Evolutionary conservation across 2,797 vertebrate genomes (phyloP).

Genomic region (Podargus strigoides): DNA sequence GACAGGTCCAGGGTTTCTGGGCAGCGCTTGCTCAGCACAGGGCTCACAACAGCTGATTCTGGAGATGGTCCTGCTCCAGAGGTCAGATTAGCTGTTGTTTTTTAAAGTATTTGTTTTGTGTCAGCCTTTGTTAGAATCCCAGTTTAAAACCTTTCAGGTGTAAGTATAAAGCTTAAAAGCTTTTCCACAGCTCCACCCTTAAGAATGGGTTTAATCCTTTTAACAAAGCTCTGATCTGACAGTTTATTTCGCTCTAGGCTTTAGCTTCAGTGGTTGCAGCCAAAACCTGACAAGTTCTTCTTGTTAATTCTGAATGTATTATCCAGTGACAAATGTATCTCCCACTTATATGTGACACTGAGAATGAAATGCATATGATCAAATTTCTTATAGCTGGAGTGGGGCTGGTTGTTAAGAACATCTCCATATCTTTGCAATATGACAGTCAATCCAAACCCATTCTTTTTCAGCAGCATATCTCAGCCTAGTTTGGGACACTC

Average conservation of each 20-base stretch:
- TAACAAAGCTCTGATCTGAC: constrained; percentile 69
- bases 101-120: background rate
- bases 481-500: constrained; percentile 58
- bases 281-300: constrained; percentile 72
- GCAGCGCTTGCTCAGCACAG: rapidly evolving
- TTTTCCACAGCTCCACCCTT: constrained; percentile 52
- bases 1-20: background rate
- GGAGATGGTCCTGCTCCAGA: background rate
- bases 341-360: constrained; percentile 71
- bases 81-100: background rate
- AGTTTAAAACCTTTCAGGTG: constrained; percentile 58
- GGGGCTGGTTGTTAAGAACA: constrained; percentile 64
- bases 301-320: constrained; percentile 77
- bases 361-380: constrained; percentile 79
- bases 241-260: constrained; percentile 69
- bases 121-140: background rate
- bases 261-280: constrained; percentile 65
- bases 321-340: constrained; percentile 81
- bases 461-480: constrained; percentile 55
- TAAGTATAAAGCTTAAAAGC: constrained; percentile 62
- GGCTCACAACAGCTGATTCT: background rate
- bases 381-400: constrained; percentile 65
- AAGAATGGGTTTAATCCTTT: constrained; percentile 67
- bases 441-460: constrained; percentile 57
- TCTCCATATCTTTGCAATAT: constrained; percentile 60